Conservation (phyloP, 2,888 invertebrate genomes). For the Sinodicranocentrus sp. region DNA sequence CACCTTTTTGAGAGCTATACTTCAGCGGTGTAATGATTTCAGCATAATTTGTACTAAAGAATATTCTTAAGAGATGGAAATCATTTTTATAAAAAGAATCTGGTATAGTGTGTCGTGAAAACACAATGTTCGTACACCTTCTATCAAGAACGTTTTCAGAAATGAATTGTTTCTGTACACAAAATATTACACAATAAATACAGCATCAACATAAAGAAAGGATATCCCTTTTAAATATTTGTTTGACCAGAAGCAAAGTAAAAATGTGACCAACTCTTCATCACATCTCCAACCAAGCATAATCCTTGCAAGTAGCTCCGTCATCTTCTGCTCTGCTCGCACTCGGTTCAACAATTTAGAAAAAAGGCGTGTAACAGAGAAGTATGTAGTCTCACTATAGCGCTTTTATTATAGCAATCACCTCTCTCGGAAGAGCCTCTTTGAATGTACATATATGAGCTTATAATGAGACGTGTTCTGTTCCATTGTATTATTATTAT, state of each 20-base stretch:
- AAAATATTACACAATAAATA: not conserved
- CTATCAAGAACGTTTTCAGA: not conserved
- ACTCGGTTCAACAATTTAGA: not conserved
- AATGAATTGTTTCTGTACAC: not conserved
- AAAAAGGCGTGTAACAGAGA: constrained; percentile 22
- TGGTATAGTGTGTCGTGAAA: not conserved
- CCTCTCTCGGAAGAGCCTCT: not conserved
- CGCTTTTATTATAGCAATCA: not conserved
- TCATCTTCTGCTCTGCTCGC: not conserved
- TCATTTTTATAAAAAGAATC: not conserved
- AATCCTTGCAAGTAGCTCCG: not conserved
- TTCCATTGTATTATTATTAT: constrained; percentile 29
- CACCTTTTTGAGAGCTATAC: too few species aligned
- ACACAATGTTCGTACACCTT: not conserved
- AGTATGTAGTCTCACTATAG: not conserved
- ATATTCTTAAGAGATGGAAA: not conserved
- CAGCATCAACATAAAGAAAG: not conserved
- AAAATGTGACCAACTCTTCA: constrained; percentile 27
- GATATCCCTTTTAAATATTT: not conserved
- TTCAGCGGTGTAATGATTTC: too few species aligned
- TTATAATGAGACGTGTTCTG: constrained; percentile 28
- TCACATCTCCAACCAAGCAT: constrained; percentile 6
- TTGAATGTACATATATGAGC: constrained; percentile 2
- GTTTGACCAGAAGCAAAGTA: constrained; percentile 22
- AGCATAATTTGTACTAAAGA: too few species aligned